Evolutionary conservation across 2,888 invertebrate species (phyloP).

Genomic region (Ophion costatus): DNA sequence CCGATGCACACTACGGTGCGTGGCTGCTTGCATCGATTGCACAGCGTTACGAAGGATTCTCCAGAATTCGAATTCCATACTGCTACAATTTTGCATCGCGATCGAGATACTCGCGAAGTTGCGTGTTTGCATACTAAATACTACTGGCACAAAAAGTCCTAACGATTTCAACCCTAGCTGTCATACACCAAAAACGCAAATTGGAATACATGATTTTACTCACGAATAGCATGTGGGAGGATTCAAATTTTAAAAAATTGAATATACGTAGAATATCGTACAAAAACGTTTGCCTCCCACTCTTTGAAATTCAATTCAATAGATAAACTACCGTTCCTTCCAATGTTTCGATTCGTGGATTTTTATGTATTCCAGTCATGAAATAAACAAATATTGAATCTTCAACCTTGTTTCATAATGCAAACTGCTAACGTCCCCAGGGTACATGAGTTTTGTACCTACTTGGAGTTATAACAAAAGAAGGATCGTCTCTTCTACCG

Average conservation of each 20-base stretch:
- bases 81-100: slow-evolving; percentile 1
- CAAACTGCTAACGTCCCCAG: too few species aligned
- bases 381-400: not conserved
- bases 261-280: not conserved
- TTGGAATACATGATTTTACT: not conserved
- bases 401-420: too few species aligned
- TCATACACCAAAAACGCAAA: not conserved
- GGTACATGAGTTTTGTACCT: too few species aligned
- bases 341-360: not conserved
- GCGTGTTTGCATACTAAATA: slow-evolving; percentile 1
- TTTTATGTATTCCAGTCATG: not conserved
- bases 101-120: not conserved
- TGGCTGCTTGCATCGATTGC: not conserved
- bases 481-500: too few species aligned
- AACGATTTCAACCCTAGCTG: not conserved
- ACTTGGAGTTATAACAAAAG: too few species aligned
- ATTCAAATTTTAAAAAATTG: not conserved
- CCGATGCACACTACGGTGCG: not conserved
- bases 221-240: not conserved
- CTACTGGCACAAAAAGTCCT: not conserved
- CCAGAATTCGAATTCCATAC: not conserved
- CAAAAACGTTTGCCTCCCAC: not conserved
- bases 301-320: not conserved
- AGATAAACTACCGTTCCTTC: not conserved
- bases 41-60: not conserved